Evolutionary conservation across 2,113 vertebrate genomes (phyloP).

Genomic region (Cavia porcellus): DNA sequence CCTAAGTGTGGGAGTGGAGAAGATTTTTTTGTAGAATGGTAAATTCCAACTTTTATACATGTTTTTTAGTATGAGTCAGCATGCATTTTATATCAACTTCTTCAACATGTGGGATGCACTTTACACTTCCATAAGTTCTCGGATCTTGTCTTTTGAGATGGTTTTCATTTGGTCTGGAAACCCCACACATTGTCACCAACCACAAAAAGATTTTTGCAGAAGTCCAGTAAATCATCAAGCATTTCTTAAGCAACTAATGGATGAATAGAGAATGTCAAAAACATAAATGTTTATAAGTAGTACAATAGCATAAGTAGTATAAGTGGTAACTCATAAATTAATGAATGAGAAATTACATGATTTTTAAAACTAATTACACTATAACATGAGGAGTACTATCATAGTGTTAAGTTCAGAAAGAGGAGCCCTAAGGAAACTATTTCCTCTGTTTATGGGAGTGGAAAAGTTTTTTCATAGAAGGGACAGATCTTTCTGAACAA

Average conservation of each 20-base stretch:
- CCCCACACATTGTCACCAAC: background rate
- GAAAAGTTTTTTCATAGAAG: background rate
- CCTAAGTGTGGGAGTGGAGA: background rate
- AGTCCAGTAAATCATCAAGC: background rate
- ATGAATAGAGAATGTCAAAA: background rate
- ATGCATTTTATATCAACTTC: background rate
- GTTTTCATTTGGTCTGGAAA: background rate
- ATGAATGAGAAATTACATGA: constrained; percentile 13
- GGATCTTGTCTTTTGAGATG: background rate
- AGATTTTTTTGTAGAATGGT: background rate
- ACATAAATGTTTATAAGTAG: constrained; percentile 32
- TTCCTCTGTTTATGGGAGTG: background rate
- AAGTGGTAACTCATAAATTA: constrained; percentile 37
- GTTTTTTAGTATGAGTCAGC: constrained; percentile 11
- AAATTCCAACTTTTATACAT: background rate
- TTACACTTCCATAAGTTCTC: background rate
- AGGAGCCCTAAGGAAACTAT: background rate
- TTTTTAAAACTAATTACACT: background rate
- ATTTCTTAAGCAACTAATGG: background rate
- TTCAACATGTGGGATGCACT: background rate
- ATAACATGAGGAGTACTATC: background rate
- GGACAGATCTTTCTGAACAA: background rate
- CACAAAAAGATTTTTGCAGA: background rate
- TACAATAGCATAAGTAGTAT: too few species aligned
- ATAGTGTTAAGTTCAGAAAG: background rate